A percentile compares a stretch with the other conserved stretches of the same genome.
phyloP scores from a whole-genome alignment of 2,797 vertebrate genomes.

The Enteromius argenteus region DNA sequence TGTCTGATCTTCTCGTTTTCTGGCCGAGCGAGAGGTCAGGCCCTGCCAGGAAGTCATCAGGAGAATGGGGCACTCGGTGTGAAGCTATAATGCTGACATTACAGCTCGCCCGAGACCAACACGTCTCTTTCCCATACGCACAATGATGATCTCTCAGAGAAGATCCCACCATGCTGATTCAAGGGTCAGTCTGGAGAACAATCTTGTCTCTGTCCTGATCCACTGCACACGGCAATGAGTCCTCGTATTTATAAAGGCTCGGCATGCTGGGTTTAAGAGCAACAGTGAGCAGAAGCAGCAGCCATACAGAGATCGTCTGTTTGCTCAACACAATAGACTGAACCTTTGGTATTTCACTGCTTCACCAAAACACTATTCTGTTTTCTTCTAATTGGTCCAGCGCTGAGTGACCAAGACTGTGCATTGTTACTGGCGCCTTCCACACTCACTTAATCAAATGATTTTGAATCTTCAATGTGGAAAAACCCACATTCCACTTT shows the following conservation, averaged over 20 bases:
- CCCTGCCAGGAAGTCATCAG: conserved; percentile 50
- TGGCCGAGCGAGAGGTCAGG: conserved; percentile 37
- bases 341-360: conserved; percentile 46
- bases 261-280: conserved; percentile 16
- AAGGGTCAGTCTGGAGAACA: conserved; percentile 49
- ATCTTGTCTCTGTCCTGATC: conserved; percentile 52
- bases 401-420: conserved; percentile 31
- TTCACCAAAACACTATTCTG: conserved; percentile 28
- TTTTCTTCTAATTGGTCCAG: conserved; percentile 32
- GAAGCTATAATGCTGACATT: conserved; percentile 45
- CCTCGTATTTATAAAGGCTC: conserved; percentile 38
- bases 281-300: conserved; percentile 28
- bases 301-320: conserved; percentile 35
- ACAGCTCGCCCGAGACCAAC: conserved; percentile 32
- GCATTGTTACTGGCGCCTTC: conserved; percentile 29
- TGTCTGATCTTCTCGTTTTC: conserved; percentile 50
- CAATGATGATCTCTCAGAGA: conserved; percentile 29
- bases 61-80: conserved; percentile 11
- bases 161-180: conserved; percentile 32
- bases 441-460: conserved; percentile 15
- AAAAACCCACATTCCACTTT: conserved; percentile 26
- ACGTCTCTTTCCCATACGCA: conserved; percentile 25
- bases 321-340: conserved; percentile 38
- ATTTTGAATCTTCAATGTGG: conserved; percentile 14
- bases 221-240: conserved; percentile 49